Evolutionary conservation across 2,888 invertebrate species (phyloP), one percentile per base, ranked within the genome.

Genomic region (Lithophane socia): DNA sequence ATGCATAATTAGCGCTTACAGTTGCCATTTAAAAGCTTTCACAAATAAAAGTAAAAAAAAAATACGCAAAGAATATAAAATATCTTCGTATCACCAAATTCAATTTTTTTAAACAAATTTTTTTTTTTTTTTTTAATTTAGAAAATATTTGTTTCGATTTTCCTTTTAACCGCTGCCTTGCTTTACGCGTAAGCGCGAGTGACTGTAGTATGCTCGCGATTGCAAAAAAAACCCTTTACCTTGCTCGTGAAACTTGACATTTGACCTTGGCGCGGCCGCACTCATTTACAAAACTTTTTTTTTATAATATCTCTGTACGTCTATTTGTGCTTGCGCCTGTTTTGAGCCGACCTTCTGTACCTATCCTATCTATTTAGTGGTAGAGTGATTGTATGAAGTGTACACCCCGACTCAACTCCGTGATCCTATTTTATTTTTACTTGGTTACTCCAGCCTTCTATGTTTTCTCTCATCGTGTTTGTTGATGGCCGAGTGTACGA

Each of bases 351-450:
- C 42, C 79, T 75, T 69, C 71, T 75, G 71, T n/a, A 16, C 9
- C 0, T 49, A 16, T 12, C 8, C 8, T 49, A 12, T 42, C 3
- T 37, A 5, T 21, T 21, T 10, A 1, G 13, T 47, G 24, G 52
- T 10, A 54, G 2, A 54, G 87, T 79, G 61, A 74, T 83, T 73
- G 21, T 65, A 60, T 56, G 58, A 72, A 86, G 73, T 63, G 60
- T 84, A 80, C 47, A 47, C 72, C 66, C 65, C 56, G 68, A 42
- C 67, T 52, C 29, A 60, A 64, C 52, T 54, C 52, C 16, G 64
- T 21, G 73, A 75, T 77, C 49, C 64, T 24, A 47, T 74, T 86
- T 80, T 70, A 75, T 73, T 79, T 84, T 47, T 42, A 54, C 84
- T 86, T 66, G 60, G 79, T 63, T 66, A 74, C 65, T 44, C 24